Conservation (phyloP, 2,113 vertebrate genomes). For the Hydrochoerus hydrochaeris region DNA sequence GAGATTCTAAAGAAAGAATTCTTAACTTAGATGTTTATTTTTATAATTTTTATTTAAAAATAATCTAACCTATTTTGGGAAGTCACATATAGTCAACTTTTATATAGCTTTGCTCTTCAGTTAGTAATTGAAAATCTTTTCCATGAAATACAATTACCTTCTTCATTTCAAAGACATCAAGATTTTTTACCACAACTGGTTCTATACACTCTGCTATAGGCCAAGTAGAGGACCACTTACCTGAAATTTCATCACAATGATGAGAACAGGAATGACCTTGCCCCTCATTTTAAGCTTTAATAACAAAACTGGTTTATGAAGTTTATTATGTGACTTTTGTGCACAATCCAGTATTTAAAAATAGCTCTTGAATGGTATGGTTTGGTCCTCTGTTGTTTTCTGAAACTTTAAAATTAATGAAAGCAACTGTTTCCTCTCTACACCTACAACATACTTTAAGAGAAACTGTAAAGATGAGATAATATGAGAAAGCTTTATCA, state of each 20-base stretch:
- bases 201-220: neutral
- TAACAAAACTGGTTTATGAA: neutral
- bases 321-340: neutral
- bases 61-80: neutral
- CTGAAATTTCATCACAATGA: neutral
- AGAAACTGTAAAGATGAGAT: neutral
- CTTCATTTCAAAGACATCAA: neutral
- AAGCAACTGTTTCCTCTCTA: neutral
- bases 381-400: neutral
- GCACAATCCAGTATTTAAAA: neutral
- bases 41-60: neutral
- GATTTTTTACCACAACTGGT: neutral
- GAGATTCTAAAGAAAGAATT: neutral
- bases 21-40: neutral
- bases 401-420: neutral
- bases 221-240: neutral
- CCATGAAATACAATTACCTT: neutral
- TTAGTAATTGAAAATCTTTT: neutral
- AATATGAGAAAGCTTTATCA: neutral
- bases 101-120: neutral
- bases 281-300: neutral
- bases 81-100: neutral
- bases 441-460: neutral
- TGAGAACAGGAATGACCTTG: neutral
- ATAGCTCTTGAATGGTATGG: neutral